These are phyloP conservation scores for Drosophila rufa DNA, from an alignment of 1,140 invertebrate genomes.

Conservation along the genomic window DNA sequence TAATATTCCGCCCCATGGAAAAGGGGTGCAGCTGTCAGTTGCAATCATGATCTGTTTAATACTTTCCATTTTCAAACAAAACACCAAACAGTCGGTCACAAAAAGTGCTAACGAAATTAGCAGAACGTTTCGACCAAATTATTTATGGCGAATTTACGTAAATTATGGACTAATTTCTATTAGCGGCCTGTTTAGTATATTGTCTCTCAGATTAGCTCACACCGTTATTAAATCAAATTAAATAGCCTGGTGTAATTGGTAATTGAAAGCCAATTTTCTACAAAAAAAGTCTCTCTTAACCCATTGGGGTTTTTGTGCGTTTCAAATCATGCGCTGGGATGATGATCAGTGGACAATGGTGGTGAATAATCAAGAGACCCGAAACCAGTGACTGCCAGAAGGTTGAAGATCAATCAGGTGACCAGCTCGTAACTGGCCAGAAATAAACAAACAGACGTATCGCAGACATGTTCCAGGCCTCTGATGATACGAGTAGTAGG, in stretches of 20 bases:
- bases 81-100: conserved; percentile 11
- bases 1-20: background rate
- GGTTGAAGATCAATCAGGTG: conserved; percentile 42
- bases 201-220: conserved; percentile 11
- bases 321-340: conserved; percentile 17
- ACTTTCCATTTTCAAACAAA: conserved; percentile 16
- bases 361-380: conserved; percentile 30
- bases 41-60: background rate
- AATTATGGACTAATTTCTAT: conserved; percentile 42
- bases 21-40: conserved; percentile 10
- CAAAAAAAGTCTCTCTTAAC: background rate
- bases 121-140: conserved; percentile 6
- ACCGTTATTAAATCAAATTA: conserved; percentile 16
- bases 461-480: conserved; percentile 5
- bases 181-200: conserved; percentile 24
- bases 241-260: conserved; percentile 35
- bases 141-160: conserved; percentile 22
- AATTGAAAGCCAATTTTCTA: conserved; percentile 16
- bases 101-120: conserved; percentile 31
- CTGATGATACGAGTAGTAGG: background rate
- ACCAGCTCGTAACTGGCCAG: conserved; percentile 21
- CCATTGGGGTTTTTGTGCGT: background rate
- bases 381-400: conserved; percentile 17
- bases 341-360: conserved; percentile 7
- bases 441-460: conserved; percentile 31